A percentile compares a stretch with the other conserved stretches of the same genome.
Conservation (phyloP, 2,113 vertebrate species). For the Oxygymnocypris stewartii region DNA sequence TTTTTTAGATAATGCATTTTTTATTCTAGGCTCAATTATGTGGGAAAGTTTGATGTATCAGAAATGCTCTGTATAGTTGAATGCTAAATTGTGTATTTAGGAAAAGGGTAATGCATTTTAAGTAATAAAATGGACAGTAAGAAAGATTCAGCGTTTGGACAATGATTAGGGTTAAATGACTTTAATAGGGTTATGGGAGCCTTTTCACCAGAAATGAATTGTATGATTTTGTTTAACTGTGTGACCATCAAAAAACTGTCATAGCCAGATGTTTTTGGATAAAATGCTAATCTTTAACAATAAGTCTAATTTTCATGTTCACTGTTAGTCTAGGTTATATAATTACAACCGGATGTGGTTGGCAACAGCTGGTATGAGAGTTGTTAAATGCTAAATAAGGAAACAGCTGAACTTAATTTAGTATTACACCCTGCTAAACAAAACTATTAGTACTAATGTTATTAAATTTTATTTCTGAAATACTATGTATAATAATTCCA, state of each 20-base stretch:
- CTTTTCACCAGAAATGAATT: conserved; percentile 15
- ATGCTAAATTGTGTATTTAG: neutral
- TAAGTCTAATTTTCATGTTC: neutral
- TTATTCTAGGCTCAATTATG: conserved; percentile 9
- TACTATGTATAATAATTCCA: neutral
- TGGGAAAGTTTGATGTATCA: neutral
- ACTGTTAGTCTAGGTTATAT: neutral
- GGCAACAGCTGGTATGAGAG: neutral
- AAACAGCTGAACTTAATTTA: neutral
- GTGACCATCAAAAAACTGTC: conserved; percentile 5
- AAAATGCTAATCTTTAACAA: neutral
- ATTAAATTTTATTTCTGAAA: neutral
- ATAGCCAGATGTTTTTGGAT: neutral
- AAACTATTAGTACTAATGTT: too few species aligned
- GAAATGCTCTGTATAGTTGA: neutral
- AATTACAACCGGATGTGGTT: neutral
- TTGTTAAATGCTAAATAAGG: neutral
- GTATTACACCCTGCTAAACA: neutral
- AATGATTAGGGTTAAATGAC: conserved; percentile 36
- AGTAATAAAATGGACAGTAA: conserved; percentile 30
- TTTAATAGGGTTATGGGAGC: neutral
- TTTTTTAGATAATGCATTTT: conserved; percentile 16
- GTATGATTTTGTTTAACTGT: conserved; percentile 29
- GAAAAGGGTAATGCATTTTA: conserved; percentile 23
- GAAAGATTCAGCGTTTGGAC: conserved; percentile 17